Percentiles rank a stretch among this genome's conserved stretches.
Evolutionary conservation across 2,113 vertebrate species (phyloP).

Genomic region (Brachyistius frenatus): DNA sequence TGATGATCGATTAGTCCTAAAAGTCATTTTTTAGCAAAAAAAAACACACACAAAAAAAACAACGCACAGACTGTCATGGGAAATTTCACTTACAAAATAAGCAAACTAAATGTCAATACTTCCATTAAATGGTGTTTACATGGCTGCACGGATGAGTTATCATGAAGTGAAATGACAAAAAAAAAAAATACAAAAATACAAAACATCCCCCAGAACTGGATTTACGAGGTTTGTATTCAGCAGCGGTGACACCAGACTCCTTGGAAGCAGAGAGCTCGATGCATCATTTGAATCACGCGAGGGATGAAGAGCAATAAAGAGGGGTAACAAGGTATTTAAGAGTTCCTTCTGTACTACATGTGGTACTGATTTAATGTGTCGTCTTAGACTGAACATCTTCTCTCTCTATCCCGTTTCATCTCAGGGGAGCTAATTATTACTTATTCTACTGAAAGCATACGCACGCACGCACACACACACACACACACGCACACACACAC

Average conservation of each 20-base stretch:
- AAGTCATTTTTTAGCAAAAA: too few relatives aligned
- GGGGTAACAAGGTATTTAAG: slow-evolving; percentile 29
- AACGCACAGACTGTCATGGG: too few relatives aligned
- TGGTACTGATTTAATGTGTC: slow-evolving; percentile 26
- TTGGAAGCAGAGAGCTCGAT: background rate
- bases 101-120: background rate
- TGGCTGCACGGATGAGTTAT: background rate
- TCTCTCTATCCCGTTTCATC: slow-evolving; percentile 52
- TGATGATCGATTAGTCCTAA: too few relatives aligned
- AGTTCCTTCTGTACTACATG: slow-evolving; percentile 1
- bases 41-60: too few relatives aligned
- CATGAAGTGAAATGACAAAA: background rate
- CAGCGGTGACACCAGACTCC: background rate
- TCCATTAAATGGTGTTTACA: background rate
- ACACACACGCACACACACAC: background rate
- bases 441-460: slow-evolving; percentile 28
- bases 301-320: slow-evolving; percentile 18
- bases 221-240: too few relatives aligned
- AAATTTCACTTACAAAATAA: too few relatives aligned
- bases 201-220: too few relatives aligned
- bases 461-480: background rate
- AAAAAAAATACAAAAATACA: background rate
- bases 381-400: slow-evolving; percentile 47
- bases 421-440: slow-evolving; percentile 65
- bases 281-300: slow-evolving; percentile 1